Base-by-base conservation (phyloP, 2,888 invertebrate species). In the Atethmia centrago region DNA sequence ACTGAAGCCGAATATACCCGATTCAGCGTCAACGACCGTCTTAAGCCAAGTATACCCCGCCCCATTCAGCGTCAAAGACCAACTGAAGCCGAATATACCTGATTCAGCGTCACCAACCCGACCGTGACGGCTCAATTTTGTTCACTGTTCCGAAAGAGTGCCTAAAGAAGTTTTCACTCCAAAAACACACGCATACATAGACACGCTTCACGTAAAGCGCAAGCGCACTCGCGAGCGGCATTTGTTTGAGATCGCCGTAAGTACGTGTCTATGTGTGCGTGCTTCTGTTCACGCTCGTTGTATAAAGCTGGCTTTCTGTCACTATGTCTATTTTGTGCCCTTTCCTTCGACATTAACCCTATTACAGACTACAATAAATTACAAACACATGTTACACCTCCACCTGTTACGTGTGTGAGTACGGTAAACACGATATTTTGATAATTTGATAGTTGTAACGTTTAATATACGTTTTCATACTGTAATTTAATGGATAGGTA, bases 331-430 rank as follows among this genome's bases (percentile, higher is more conserved):
- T 25, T 40, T 19, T 19, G 10, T 25, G 61, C 3, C 72, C 61
- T 76, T 66, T n/a, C 5, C 36, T 40, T 61, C 40, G 28, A 64
- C 42, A 31, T 42, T 72, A 40, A 64, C 59, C 59, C 47, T 55
- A 36, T 71, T 67, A 53, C 25, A 25, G 45, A 55, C 42, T 36
- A 36, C 59, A 31, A 68, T 72, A 68, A 72, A 77, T 78, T 51
- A 61, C 40, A 68, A 19, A 49, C n/a, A 31, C 47, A 9, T 40
- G 49, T 56, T 56, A 40, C 53, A 5, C 51, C n/a, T n/a, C n/a
- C 79, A 79, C 65, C 65, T 79, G 74, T 79, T 66, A 79, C 65
- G n/a, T 47, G n/a, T n/a, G n/a, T n/a, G n/a, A 42, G n/a, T 21
- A 47, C 9, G 1, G 7, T 58, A 10, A 31, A 71, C 36, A 71